Conservation (phyloP, 2,888 invertebrate genomes). For the Drosophila neotestacea region DNA sequence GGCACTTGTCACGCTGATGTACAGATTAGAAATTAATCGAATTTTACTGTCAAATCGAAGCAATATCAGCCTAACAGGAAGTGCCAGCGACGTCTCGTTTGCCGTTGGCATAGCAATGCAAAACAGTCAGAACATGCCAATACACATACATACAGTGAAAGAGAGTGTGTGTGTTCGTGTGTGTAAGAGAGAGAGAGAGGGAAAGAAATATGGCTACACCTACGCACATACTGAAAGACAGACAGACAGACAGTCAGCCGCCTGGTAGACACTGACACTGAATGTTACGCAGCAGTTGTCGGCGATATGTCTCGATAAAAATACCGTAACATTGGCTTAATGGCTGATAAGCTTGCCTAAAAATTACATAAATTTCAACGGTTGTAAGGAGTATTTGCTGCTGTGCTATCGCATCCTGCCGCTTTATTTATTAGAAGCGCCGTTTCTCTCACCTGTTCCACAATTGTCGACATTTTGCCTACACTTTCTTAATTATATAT, state of each 20-base stretch:
- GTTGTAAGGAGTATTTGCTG: not conserved
- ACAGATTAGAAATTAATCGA: conserved; percentile 80
- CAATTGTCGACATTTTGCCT: conserved; percentile 71
- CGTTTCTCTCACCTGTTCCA: conserved; percentile 72
- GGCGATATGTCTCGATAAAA: conserved; percentile 53
- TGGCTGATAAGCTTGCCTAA: conserved; percentile 56
- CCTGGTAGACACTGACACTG: conserved; percentile 67
- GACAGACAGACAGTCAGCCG: conserved; percentile 43
- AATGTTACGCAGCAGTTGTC: conserved; percentile 75
- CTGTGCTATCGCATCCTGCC: conserved; percentile 3
- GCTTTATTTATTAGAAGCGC: conserved; percentile 15
- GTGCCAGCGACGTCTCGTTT: conserved; percentile 45
- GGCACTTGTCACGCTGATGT: conserved; percentile 72
- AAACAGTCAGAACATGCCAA: conserved; percentile 67
- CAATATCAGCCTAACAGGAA: conserved; percentile 59
- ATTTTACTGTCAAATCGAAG: conserved; percentile 77
- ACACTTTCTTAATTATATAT: conserved; percentile 42
- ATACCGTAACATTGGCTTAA: conserved; percentile 64
- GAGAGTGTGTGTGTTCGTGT: not conserved
- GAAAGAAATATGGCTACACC: conserved; percentile 39
- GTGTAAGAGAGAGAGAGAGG: conserved; percentile 5
- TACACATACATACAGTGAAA: conserved; percentile 41
- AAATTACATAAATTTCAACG: conserved; percentile 51
- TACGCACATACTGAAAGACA: conserved; percentile 41
- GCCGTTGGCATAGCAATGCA: conserved; percentile 76